Percentiles rank a stretch among this genome's conserved stretches.
Conservation (phyloP, 2,797 vertebrate species). For the Mastacembelus armatus region DNA sequence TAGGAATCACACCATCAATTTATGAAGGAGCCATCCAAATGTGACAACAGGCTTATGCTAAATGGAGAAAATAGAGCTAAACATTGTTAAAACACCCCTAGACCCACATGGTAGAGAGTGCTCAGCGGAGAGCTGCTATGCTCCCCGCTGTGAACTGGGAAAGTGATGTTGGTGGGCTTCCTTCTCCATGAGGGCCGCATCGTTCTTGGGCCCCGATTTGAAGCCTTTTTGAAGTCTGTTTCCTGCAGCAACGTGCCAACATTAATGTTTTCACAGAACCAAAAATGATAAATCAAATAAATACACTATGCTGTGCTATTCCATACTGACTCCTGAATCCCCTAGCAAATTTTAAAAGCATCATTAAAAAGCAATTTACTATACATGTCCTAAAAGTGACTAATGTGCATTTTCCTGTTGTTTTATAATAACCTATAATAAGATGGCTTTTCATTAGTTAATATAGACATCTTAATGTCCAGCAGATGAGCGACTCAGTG, state of each 20-base stretch:
- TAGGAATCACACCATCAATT: conserved; percentile 90
- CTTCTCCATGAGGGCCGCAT: conserved; percentile 86
- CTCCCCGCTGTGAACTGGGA: conserved; percentile 91
- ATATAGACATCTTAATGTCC: conserved; percentile 3
- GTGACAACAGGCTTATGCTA: conserved; percentile 91
- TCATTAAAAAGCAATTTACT: conserved; percentile 49
- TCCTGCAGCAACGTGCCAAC: conserved; percentile 80
- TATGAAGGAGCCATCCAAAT: conserved; percentile 88
- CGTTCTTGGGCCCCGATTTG: conserved; percentile 83
- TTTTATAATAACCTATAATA: conserved; percentile 7
- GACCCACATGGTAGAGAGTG: conserved; percentile 89
- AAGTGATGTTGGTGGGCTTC: conserved; percentile 88
- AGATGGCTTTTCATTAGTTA: conserved; percentile 10
- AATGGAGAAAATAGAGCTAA: conserved; percentile 90
- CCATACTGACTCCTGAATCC: conserved; percentile 53
- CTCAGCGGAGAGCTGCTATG: conserved; percentile 87
- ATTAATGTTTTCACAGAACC: conserved; percentile 82
- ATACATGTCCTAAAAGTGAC: conserved; percentile 26
- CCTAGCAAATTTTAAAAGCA: conserved; percentile 43
- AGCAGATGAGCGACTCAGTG: not conserved
- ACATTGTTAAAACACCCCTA: conserved; percentile 91
- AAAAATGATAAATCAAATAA: conserved; percentile 76
- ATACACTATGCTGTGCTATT: conserved; percentile 62
- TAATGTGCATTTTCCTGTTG: not conserved
- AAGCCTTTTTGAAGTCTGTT: conserved; percentile 88